Percentiles rank a stretch among this genome's conserved stretches.
phyloP scores from a whole-genome alignment of 2,797 vertebrate genomes.

The Aselliscus stoliczkanus region DNA sequence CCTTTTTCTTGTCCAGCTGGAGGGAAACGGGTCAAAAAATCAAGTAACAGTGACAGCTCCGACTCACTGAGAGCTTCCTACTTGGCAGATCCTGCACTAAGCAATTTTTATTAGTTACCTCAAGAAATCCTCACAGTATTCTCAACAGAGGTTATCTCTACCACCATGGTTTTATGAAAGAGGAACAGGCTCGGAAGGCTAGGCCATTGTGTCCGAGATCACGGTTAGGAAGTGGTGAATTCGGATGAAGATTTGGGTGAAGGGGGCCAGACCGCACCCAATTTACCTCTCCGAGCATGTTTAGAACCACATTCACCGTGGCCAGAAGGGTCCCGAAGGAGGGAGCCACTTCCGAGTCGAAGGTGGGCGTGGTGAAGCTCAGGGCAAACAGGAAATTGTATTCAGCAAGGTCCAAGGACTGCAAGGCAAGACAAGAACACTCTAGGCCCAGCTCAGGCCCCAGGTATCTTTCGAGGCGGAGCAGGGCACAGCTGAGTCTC shows the following conservation, averaged over 20 bases:
- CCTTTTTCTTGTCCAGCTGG: constrained; percentile 97
- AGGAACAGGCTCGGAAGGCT: background rate
- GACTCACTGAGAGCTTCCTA: background rate
- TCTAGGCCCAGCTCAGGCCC: background rate
- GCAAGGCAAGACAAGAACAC: background rate
- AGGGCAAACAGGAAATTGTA: constrained; percentile 93
- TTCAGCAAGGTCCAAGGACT: constrained; percentile 96
- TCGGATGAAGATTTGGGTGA: background rate
- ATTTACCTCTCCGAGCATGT: constrained; percentile 94
- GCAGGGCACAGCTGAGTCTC: background rate
- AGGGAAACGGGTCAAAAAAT: background rate
- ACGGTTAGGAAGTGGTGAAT: background rate
- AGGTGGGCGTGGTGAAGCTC: constrained; percentile 95
- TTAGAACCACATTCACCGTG: constrained; percentile 95
- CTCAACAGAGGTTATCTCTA: background rate
- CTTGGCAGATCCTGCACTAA: background rate
- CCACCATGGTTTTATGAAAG: background rate
- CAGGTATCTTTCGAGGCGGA: background rate
- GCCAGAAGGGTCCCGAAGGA: constrained; percentile 97
- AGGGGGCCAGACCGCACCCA: background rate
- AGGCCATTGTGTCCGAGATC: background rate
- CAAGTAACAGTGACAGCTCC: background rate
- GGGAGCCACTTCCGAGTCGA: constrained; percentile 95
- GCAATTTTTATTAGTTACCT: background rate
- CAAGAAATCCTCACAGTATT: background rate